Percentiles rank a stretch among this genome's conserved stretches.
These are phyloP conservation scores for Colletes collaris DNA, from an alignment of 2,888 invertebrate genomes.

Conservation along the genomic window DNA sequence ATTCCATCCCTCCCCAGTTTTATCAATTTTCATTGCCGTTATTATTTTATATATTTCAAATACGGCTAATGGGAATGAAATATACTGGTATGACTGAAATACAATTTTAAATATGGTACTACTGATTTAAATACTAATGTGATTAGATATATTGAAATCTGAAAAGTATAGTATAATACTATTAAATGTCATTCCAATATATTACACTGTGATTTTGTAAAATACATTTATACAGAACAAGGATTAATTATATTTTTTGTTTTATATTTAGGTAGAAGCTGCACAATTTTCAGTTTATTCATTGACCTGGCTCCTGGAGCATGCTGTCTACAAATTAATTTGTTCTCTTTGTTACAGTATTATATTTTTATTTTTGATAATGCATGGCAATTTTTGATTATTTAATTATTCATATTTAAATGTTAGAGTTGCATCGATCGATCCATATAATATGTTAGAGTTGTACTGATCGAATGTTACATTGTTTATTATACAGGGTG, in stretches of 20 bases:
- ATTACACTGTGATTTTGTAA: constrained; percentile 29
- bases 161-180: background rate
- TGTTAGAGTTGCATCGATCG: constrained; percentile 38
- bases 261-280: constrained; percentile 79
- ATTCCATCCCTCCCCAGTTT: constrained; percentile 25
- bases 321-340: constrained; percentile 74
- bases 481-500: background rate
- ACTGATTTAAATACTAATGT: too few relatives aligned
- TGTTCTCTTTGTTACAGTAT: constrained; percentile 67
- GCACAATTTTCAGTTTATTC: constrained; percentile 79
- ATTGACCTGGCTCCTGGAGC: constrained; percentile 78
- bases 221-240: constrained; percentile 24
- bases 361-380: constrained; percentile 68
- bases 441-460: background rate
- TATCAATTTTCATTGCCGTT: constrained; percentile 36
- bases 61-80: constrained; percentile 31
- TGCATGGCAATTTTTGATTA: constrained; percentile 65
- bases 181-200: constrained; percentile 34
- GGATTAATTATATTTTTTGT: constrained; percentile 69
- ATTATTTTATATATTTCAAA: constrained; percentile 22
- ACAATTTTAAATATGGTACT: background rate
- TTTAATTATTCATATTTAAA: constrained; percentile 43
- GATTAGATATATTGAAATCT: background rate
- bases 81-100: constrained; percentile 38
- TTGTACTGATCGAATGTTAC: constrained; percentile 1